Conservation (phyloP, 2,113 vertebrate species). For the Tragelaphus strepsiceros region DNA sequence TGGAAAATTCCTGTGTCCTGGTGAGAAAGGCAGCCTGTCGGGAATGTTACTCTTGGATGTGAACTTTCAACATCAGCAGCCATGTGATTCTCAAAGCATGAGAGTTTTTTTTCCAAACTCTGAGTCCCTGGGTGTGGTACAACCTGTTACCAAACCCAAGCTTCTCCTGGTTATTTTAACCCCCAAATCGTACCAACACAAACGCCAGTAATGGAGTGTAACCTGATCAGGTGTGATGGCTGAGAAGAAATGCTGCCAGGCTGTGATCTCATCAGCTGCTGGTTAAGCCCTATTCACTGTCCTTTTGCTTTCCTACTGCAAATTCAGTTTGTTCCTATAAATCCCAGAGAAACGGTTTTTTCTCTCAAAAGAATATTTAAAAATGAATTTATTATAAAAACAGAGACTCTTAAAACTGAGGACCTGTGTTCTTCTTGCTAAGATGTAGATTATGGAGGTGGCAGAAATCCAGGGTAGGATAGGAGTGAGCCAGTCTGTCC, state of each 20-base stretch:
- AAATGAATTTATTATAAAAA: slow-evolving; percentile 28
- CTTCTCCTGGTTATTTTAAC: slow-evolving; percentile 73
- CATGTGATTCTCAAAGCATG: slow-evolving; percentile 78
- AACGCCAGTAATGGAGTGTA: background rate
- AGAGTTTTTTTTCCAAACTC: slow-evolving; percentile 57
- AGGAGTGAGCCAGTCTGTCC: background rate
- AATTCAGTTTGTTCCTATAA: slow-evolving; percentile 47
- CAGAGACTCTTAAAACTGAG: slow-evolving; percentile 46
- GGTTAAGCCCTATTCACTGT: slow-evolving; percentile 10
- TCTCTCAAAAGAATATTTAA: slow-evolving; percentile 18
- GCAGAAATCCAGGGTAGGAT: background rate
- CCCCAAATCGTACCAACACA: background rate
- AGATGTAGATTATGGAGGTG: background rate
- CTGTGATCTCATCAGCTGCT: background rate
- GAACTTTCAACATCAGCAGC: slow-evolving; percentile 76
- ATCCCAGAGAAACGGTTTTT: background rate
- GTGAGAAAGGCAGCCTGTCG: slow-evolving; percentile 77
- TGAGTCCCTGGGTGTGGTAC: slow-evolving; percentile 74
- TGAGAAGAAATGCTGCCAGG: background rate
- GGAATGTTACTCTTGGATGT: slow-evolving; percentile 82
- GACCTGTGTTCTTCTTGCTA: slow-evolving; percentile 8
- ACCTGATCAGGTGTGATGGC: background rate
- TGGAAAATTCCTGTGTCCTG: slow-evolving; percentile 80
- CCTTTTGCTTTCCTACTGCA: background rate
- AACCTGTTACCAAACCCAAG: slow-evolving; percentile 75